These are phyloP conservation scores for Chelonoidis abingdonii DNA, from an alignment of 2,113 vertebrate species.

Conservation along the genomic window DNA sequence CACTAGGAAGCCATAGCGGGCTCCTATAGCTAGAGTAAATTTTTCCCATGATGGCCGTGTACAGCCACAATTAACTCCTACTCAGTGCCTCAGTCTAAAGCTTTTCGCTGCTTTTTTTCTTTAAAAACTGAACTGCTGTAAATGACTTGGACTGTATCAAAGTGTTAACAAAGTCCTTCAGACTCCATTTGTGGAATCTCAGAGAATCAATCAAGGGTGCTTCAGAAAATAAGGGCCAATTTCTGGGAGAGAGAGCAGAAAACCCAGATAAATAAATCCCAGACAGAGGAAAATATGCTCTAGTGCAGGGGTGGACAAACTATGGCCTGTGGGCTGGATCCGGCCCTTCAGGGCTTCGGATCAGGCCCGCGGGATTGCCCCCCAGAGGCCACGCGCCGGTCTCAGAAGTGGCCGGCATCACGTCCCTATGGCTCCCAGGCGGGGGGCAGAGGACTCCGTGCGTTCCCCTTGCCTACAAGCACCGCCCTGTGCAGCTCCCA, in stretches of 20 bases:
- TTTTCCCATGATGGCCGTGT: background rate
- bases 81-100: background rate
- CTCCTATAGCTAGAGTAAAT: background rate
- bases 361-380: too few species aligned
- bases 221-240: background rate
- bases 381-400: too few species aligned
- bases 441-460: too few species aligned
- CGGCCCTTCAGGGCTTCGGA: too few species aligned
- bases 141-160: background rate
- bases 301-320: background rate
- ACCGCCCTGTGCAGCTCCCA: too few species aligned
- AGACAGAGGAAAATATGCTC: background rate
- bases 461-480: too few species aligned
- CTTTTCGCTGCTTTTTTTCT: background rate
- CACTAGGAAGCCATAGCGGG: background rate
- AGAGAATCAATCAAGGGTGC: background rate
- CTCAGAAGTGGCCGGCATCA: too few species aligned
- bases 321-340: too few species aligned
- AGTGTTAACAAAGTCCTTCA: background rate
- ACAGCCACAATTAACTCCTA: background rate
- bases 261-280: background rate
- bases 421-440: too few species aligned
- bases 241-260: background rate
- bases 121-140: background rate
- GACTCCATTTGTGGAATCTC: background rate